Evolutionary conservation across 92 coral and sea anemone genomes (phyloP), one percentile per base, ranked within the genome.

Genomic region (Umimayanthus chanpuru): DNA sequence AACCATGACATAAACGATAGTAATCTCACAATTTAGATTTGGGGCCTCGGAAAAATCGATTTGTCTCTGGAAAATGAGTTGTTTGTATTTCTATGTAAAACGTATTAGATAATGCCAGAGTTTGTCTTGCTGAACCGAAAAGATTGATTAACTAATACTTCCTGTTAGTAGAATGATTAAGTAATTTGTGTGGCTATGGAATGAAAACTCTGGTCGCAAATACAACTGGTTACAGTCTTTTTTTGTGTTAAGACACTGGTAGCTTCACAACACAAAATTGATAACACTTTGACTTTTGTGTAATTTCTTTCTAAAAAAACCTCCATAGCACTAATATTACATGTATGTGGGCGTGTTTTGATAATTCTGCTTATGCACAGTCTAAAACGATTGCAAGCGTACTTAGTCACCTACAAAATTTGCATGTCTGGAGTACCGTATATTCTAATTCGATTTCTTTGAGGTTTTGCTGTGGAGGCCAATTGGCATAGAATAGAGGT

Each of bases 1-100:
- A 39, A 36, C 79, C 23, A n/a, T 8, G 23, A 21, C 23, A 9
- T 75, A n/a, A 36, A 75, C 50, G 53, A 75, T 75, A 4, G 40
- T 20, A 75, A 75, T 75, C 53, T 75, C 39, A 12, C 79, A 36
- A 36, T 15, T 20, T 32, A 21, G 18, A 75, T 43, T 50, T 36
- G 5, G 21, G 43, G 65, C 23, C 23, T 4, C 14, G 41, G 44
- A 75, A 53, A 78, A 44, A 78, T 23, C 38, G 20, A 5, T 78
- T 78, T 49, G 82, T 41, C 61, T 78, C 32, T 23, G 58, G 36
- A 77, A 41, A 61, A 77, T 49, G 21, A 44, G 64, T n/a, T 78
- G 66, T 49, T 78, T 78, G 38, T 50, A 75, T 78, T 77, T 49
- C 2, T 78, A 15, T 16, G 20, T 78, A 29, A 50, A 47, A 53